Evolutionary conservation across 2,888 invertebrate species (phyloP), one percentile per base, ranked within the genome.

Genomic region (Hypselothyrea guttata): DNA sequence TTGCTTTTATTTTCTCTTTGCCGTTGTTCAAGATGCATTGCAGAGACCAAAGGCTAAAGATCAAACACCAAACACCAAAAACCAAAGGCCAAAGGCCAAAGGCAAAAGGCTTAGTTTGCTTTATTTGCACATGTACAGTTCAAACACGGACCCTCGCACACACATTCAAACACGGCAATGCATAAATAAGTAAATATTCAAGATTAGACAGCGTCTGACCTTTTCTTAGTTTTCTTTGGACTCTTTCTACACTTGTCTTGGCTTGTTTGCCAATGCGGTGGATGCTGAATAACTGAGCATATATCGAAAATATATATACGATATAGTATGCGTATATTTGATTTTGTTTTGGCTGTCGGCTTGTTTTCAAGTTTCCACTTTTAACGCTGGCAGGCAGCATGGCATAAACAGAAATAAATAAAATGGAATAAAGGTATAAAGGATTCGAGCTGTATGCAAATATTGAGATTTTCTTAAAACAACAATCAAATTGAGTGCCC

Each of bases 81-180:
- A 34, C 31, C 2, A 2, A 31, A 9, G 12, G 11, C 4, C 62
- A 58, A 68, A 69, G 61, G 71, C 63, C 5, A 46, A 69, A 57
- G 67, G 48, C 67, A 67, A 69, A 22, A 69, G 69, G 65, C 66
- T 65, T 66, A 66, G 62, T 65, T 51, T 11, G 7, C 33, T 5
- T 78, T 83, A 84, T 83, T 83, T 83, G 82, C 77, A 63, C 61
- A 57, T 62, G 77, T 47, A 49, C 74, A 84, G 68, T 76, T 75
- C 82, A 78, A 78, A 82, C 67, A 82, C 54, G 72, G 82, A 81
- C 77, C 71, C 71, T 54, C 35, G 64, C 22, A 12, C 16, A 16
- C 9, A 22, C 11, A 18, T 11, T 12, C 11, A 37, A n/a, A 13
- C 22, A 18, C 7, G 37, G 8, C 33, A 8, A 48, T 4, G 9